Base-by-base conservation (phyloP, 2,113 vertebrate species). In the Oreochromis niloticus region DNA sequence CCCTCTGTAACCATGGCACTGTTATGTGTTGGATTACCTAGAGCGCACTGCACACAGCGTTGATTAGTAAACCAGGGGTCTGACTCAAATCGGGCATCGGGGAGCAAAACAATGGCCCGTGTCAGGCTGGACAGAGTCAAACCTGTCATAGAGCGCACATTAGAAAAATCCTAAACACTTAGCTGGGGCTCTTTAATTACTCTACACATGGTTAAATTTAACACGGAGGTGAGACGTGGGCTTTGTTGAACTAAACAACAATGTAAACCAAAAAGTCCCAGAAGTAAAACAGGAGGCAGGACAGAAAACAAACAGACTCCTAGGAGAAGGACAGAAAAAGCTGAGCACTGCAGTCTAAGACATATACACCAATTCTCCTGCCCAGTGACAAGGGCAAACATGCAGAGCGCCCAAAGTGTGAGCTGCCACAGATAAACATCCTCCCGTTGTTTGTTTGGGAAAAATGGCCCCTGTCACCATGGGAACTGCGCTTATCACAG, bases 401-500 rank as follows among this genome's bases (percentile, higher is more conserved):
- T 13, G 41, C 94, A 90, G 94, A 93, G 96, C 78, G 92, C 96
- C 89, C 89, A 9, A 43, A 91, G 95, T 96, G 93, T 96, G 95
- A 96, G 96, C 95, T 95, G 96, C 95, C 95, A 96, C 94, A 96
- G 96, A 97, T 97, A 97, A 98, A 97, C 95, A 95, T 96, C 97
- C 97, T 95, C 96, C 95, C 90, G 95, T 95, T 97, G 97, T 96
- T 96, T 97, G 96, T 96, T 96, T 97, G 97, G 96, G 95, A 97
- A 97, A 97, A 97, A 96, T 91, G 97, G 95, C 94, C 95, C 94
- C 90, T 84, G 92, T 97, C 93, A 89, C 96, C 96, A 96, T 97
- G 96, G 97, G 97, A 95, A 96, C 94, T 94, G 96, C 92, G 95
- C 97, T 97, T 97, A 97, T 97, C 97, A 97, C 97, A 97, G 96